Base-by-base conservation (phyloP, 2,888 invertebrate species). In the Rutpela maculata region DNA sequence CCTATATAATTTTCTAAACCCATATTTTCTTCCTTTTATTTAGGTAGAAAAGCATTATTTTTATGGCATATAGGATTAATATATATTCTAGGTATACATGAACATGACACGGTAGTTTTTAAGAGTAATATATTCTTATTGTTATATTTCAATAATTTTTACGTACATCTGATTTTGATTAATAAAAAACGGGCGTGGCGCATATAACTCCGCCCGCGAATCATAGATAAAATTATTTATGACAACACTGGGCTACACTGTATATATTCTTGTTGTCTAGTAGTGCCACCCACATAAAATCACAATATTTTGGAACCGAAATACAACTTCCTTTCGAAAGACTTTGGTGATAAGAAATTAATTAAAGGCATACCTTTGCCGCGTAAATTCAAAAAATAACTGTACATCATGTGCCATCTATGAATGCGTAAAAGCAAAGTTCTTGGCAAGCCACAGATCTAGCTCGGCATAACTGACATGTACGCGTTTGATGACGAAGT, bases 401-500 rank as follows among this genome's bases (percentile, higher is more conserved):
- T 70, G 78, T 75, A 76, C 80, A 79, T 81, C 83, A 84, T 81
- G 84, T 87, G 88, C 88, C 88, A 85, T 87, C 88, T 87, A 85
- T 84, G 82, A 81, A 81, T 80, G 75, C 79, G 81, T 81, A 78
- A 80, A 81, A 72, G 76, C 78, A 76, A 79, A 84, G 80, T 80
- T 83, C 85, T 85, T 85, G 85, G 85, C 85, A 85, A 83, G 81
- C 81, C 78, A 79, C 76, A 78, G 67, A 78, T 68, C 81, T 79
- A 77, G 79, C 70, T 74, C 26, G 77, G 78, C 71, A 75, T 78
- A 86, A 86, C 87, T 86, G 87, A 85, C 85, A 85, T 84, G 85
- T 85, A 86, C 85, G 74, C 84, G 84, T 86, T 87, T 87, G 87
- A 85, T 88, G 87, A 88, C 86, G 87, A 87, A 85, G 87, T 86